Evolutionary conservation across 2,113 vertebrate genomes (phyloP).

Genomic region (Lamprotornis superbus): DNA sequence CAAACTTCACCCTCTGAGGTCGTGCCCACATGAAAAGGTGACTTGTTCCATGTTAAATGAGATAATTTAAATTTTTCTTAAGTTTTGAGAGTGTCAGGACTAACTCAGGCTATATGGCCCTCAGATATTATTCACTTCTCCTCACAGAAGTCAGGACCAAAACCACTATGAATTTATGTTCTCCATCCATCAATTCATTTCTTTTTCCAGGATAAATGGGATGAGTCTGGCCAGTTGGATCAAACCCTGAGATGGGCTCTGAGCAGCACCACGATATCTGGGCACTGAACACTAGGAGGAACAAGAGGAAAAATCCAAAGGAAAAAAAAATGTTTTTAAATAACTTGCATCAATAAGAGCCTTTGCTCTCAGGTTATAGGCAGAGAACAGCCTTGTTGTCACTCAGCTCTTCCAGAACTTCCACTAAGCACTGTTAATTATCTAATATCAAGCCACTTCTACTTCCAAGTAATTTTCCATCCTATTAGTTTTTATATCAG

Average conservation of each 20-base stretch:
- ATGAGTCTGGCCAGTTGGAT: neutral
- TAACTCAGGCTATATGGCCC: neutral
- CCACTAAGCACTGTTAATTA: slow-evolving; percentile 51
- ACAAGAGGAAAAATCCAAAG: neutral
- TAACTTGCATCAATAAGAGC: neutral
- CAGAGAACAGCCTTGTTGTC: neutral
- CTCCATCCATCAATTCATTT: neutral
- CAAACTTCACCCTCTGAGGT: neutral
- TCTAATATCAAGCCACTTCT: slow-evolving; percentile 31
- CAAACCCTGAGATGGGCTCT: neutral
- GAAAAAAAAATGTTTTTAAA: neutral
- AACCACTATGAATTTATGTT: neutral
- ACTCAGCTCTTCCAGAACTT: slow-evolving; percentile 50
- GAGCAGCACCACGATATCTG: neutral
- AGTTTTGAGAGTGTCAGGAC: neutral
- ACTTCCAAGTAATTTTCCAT: slow-evolving; percentile 67
- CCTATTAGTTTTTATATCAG: slow-evolving; percentile 65
- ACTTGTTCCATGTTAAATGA: neutral
- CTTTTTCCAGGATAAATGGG: neutral
- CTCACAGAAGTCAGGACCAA: neutral
- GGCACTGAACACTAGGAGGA: neutral
- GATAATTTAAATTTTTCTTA: neutral
- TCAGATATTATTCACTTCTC: neutral
- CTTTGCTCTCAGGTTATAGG: slow-evolving; percentile 7
- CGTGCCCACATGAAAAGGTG: fast-evolving